A percentile compares a stretch with the other conserved stretches of the same genome.
Conservation (phyloP, 2,113 vertebrate genomes). For the Apeltes quadracus region DNA sequence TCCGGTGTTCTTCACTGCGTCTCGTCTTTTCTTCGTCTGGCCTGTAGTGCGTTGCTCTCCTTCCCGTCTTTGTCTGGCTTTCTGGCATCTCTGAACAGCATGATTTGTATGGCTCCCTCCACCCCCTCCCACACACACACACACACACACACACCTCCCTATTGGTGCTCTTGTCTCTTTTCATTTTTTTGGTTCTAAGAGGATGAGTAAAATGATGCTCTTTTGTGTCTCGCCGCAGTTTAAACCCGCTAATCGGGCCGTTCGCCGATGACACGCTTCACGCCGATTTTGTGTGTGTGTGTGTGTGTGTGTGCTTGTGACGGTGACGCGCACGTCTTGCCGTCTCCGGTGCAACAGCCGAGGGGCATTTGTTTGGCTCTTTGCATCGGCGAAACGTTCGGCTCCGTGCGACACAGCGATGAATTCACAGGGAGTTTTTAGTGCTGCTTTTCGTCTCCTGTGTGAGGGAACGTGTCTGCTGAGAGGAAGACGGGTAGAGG, state of each 20-base stretch:
- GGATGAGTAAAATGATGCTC: conserved; percentile 67
- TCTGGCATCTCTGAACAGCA: conserved; percentile 52
- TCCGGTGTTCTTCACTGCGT: conserved; percentile 30
- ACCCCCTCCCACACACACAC: too few relatives aligned
- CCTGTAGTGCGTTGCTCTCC: too few relatives aligned
- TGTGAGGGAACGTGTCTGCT: conserved; percentile 14
- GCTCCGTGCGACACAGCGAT: conserved; percentile 12
- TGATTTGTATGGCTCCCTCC: conserved; percentile 64
- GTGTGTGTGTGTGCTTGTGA: too few relatives aligned
- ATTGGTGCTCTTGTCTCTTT: too few relatives aligned
- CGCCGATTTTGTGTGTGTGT: too few relatives aligned
- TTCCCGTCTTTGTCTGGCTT: conserved; percentile 47
- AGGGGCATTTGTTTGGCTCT: conserved; percentile 38
- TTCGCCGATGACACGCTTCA: conserved; percentile 71
- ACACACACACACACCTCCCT: too few relatives aligned
- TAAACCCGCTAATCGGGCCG: conserved; percentile 71
- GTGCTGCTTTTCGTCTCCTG: conserved; percentile 43
- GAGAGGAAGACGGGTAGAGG: conserved; percentile 5
- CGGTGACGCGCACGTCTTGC: conserved; percentile 5
- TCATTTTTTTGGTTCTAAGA: too few relatives aligned
- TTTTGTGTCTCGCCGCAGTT: conserved; percentile 64
- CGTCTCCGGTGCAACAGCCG: conserved; percentile 18
- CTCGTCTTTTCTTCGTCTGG: conserved; percentile 55
- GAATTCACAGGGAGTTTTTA: conserved; percentile 9
- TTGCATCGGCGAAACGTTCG: conserved; percentile 26